Evolutionary conservation across 1,140 invertebrate genomes (phyloP), one percentile per base, ranked within the genome.

Genomic region (Aphelenchoides fujianensis): DNA sequence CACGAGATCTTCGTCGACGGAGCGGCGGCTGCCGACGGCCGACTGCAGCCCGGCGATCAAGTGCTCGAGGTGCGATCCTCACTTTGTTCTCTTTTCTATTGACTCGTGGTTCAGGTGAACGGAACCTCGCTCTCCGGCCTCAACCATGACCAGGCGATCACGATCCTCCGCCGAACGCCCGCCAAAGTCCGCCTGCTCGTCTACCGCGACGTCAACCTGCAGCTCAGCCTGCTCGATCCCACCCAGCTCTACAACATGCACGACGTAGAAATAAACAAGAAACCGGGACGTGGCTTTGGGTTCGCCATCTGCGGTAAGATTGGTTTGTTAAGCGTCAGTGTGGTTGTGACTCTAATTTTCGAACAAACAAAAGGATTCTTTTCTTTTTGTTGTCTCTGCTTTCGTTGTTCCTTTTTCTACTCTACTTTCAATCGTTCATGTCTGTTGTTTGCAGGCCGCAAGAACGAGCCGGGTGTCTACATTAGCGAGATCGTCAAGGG

Each of bases 401-500:
- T 48, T 48, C 41, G 12, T 48, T 48, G 3, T 3, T 57, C 31
- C 31, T 57, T 5, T 7, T 57, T 57, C 31, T 57, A 5, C 5
- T 19, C 5, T 57, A 28, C 12, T 57, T 63, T 63, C 28, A 3
- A 34, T 3, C 7, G 7, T 35, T 63, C 3, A 63, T 7, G 67
- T 2, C 35, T 77, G 16, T 75, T 52, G 2, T 77, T 75, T 68
- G 90, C 93, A 19, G 92, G 91, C n/a, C 90, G 91, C 57, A 91
- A 92, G 76, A 90, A 90, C 80, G 92, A 92, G 55, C 89, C 90
- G 31, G 94, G 94, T 36, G 92, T 95, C 68, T 97, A 94, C 85
- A 91, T 98, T 71, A 92, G 92, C 28, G 95, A 98, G 85, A 89
- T 98, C 82, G 95, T 97, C 85, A 89, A 90, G 69, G 95, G 94